A percentile compares a stretch with the other conserved stretches of the same genome.
Conservation (phyloP, 2,888 invertebrate genomes). For the Theretra japonica region DNA sequence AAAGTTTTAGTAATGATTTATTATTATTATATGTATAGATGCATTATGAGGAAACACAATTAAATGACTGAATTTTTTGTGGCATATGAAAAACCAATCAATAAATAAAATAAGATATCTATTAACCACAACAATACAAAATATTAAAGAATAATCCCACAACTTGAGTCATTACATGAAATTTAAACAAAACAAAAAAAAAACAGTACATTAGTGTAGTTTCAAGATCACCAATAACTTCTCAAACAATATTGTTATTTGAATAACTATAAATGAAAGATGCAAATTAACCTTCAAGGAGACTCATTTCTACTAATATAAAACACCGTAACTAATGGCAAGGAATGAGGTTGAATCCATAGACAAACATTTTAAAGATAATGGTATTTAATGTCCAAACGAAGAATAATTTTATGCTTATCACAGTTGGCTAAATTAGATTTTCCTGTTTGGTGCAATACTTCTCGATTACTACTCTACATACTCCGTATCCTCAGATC, state of each 20-base stretch:
- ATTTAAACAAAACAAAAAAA: neutral
- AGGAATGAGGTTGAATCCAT: conserved; percentile 50
- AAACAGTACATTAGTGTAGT: neutral
- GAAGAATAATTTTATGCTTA: conserved; percentile 57
- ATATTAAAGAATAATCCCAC: neutral
- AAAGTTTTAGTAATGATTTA: too few species aligned
- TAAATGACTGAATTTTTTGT: too few species aligned
- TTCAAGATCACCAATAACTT: conserved; percentile 33
- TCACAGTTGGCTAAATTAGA: conserved; percentile 66
- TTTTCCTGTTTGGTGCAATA: conserved; percentile 67
- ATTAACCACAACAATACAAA: neutral
- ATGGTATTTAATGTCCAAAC: conserved; percentile 48
- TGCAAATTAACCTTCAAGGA: conserved; percentile 77
- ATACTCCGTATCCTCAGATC: conserved; percentile 52
- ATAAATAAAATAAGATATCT: too few species aligned
- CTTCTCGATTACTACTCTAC: conserved; percentile 53
- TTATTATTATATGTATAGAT: too few species aligned
- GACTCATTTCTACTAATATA: conserved; percentile 53
- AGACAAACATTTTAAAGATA: conserved; percentile 49
- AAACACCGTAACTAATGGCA: conserved; percentile 49
- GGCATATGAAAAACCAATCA: too few species aligned
- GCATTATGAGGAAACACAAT: too few species aligned
- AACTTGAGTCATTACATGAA: neutral
- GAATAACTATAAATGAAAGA: conserved; percentile 47
- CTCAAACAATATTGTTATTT: conserved; percentile 35